phyloP scores from a whole-genome alignment of 2,797 vertebrate species.

The Manis pentadactyla region DNA sequence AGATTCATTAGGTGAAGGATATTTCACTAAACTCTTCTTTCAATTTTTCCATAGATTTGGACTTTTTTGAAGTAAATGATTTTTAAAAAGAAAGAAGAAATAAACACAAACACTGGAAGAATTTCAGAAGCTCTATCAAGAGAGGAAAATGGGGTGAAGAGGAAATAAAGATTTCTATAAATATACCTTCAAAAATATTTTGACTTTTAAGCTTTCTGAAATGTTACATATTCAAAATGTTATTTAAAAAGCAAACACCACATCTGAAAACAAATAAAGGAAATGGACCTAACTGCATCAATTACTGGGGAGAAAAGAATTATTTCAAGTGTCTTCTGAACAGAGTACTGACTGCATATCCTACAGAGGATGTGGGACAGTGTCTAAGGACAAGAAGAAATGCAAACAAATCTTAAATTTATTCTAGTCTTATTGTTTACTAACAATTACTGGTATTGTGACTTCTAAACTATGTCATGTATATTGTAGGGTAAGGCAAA shows the following conservation, averaged over 20 bases:
- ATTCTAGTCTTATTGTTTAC: background rate
- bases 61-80: background rate
- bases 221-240: background rate
- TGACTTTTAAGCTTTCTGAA: background rate
- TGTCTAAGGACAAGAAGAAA: background rate
- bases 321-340: background rate
- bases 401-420: background rate
- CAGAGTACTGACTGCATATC: background rate
- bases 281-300: background rate
- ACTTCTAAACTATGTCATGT: background rate
- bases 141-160: background rate
- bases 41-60: background rate
- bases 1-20: background rate
- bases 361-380: background rate
- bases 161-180: background rate
- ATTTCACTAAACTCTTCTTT: background rate
- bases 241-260: conserved; percentile 11
- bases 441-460: background rate
- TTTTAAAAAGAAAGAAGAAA: background rate
- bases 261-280: background rate
- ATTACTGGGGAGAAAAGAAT: background rate
- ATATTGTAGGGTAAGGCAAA: background rate
- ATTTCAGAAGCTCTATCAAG: background rate
- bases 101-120: background rate
- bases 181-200: background rate